Conservation (phyloP, 2,113 vertebrate genomes). For the Gasterosteus nipponicus region DNA sequence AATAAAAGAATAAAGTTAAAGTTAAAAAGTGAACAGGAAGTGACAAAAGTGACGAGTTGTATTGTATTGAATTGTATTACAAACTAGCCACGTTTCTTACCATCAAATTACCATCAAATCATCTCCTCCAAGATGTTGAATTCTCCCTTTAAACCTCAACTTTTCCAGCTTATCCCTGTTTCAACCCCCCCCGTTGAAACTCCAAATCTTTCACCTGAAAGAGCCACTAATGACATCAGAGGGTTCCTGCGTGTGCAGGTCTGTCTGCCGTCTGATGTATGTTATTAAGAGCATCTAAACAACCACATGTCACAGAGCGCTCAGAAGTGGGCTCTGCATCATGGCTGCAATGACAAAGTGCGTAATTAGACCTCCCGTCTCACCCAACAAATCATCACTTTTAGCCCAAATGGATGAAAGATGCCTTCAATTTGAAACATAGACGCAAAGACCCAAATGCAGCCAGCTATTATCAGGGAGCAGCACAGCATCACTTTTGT, state of each 20-base stretch:
- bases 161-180: neutral
- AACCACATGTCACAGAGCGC: slow-evolving; percentile 1
- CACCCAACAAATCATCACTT: neutral
- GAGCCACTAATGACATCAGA: neutral
- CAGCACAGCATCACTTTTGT: slow-evolving; percentile 36
- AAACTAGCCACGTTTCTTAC: neutral
- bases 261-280: neutral
- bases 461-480: slow-evolving; percentile 4
- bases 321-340: neutral
- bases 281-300: neutral
- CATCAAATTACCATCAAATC: neutral
- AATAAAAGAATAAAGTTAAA: no score
- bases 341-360: neutral
- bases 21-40: no score
- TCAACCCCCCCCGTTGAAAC: neutral
- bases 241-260: neutral
- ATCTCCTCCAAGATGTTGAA: neutral
- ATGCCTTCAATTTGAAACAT: no score
- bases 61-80: no score
- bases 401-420: neutral
- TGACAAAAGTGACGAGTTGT: no score
- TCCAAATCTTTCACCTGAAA: neutral
- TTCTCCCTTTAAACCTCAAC: neutral
- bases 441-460: neutral
- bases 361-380: neutral